Base-by-base conservation (phyloP, 2,888 invertebrate species). In the Metacarcinus magister region DNA sequence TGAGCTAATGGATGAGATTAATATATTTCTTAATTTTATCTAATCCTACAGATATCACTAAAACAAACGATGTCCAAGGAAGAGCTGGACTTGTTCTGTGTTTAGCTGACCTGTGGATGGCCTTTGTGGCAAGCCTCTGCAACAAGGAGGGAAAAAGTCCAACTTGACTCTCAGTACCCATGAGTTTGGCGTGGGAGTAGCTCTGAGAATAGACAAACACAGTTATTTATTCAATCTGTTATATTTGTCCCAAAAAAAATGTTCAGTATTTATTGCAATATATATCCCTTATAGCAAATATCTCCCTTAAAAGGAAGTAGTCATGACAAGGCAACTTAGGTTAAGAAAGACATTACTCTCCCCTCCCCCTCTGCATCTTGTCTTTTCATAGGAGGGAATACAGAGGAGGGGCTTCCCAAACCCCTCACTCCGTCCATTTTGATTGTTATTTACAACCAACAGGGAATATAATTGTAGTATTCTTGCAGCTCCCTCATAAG, bases 141-240 rank as follows among this genome's bases (percentile, higher is more conserved):
- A 96, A 10, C 23, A 96, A 82, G 48, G 94, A 87, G 39, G 95
- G 39, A 13, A 96, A 54, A 32, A 96, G 95, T 28, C 95, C 95
- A 39, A 48, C 91, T 32, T 94, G 39, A 23, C 44, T 75, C 10
- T 91, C 93, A 28, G n/a, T 96, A 28, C 95, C 95, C 67, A 94
- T 75, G 32, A 96, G 75, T 19, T 94, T 82, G n/a, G 46, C 60
- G n/a, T 93, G 67, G 75, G 44, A 75, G 92, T 96, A 96, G 92
- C 95, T 96, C 95, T 96, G 48, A 28, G 23, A 82, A 93, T n/a
- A 10, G 19, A 60, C 39, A 28, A n/a, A 28, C 48, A n/a, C 2
- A 89, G 23, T 60, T 10, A 39, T 23, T 67, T 23, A 23, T 67
- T 23, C 67, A 67, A 67, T 5, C 67, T 23, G 67, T 19, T 5